A percentile compares a stretch with the other conserved stretches of the same genome.
These are phyloP conservation scores for Euura saliciscinereae DNA, from an alignment of 1,140 invertebrate species.

Conservation along the genomic window DNA sequence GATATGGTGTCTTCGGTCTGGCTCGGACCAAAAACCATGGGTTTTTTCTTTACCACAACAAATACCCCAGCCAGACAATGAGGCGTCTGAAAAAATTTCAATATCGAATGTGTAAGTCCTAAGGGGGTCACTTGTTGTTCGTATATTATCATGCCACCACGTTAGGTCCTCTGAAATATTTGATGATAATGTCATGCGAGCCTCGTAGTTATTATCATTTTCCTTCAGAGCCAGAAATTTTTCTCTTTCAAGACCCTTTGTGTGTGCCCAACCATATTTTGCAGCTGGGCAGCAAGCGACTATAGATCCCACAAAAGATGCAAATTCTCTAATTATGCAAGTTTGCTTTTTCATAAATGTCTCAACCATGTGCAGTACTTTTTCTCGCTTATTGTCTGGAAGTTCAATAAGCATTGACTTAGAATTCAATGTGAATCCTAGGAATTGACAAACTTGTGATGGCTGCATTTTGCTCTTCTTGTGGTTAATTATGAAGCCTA, in stretches of 20 bases:
- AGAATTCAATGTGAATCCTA: slow-evolving; percentile 33
- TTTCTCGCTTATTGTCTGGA: slow-evolving; percentile 21
- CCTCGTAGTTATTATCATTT: too few relatives aligned
- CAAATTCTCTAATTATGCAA: slow-evolving; percentile 29
- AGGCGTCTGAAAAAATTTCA: slow-evolving; percentile 29
- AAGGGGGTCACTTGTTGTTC: slow-evolving; percentile 23
- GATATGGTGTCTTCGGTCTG: slow-evolving; percentile 21
- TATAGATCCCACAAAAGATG: too few relatives aligned
- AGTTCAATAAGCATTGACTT: slow-evolving; percentile 17
- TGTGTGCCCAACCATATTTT: too few relatives aligned
- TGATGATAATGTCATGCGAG: too few relatives aligned
- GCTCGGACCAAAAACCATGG: slow-evolving; percentile 22
- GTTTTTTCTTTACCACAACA: slow-evolving; percentile 12
- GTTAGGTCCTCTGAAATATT: slow-evolving; percentile 20
- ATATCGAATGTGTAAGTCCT: slow-evolving; percentile 8
- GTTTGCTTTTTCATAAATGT: slow-evolving; percentile 3
- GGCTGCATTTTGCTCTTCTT: slow-evolving; percentile 28
- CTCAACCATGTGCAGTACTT: slow-evolving; percentile 4
- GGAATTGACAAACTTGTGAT: slow-evolving; percentile 21
- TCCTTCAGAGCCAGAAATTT: too few relatives aligned
- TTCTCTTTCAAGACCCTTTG: too few relatives aligned
- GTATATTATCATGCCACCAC: slow-evolving; percentile 37
- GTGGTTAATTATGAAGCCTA: slow-evolving; percentile 31
- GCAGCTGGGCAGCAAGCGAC: too few relatives aligned
- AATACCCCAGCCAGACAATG: slow-evolving; percentile 24